A percentile compares a stretch with the other conserved stretches of the same genome.
These are phyloP conservation scores for Poecile atricapillus DNA, from an alignment of 2,113 vertebrate species.

Conservation along the genomic window DNA sequence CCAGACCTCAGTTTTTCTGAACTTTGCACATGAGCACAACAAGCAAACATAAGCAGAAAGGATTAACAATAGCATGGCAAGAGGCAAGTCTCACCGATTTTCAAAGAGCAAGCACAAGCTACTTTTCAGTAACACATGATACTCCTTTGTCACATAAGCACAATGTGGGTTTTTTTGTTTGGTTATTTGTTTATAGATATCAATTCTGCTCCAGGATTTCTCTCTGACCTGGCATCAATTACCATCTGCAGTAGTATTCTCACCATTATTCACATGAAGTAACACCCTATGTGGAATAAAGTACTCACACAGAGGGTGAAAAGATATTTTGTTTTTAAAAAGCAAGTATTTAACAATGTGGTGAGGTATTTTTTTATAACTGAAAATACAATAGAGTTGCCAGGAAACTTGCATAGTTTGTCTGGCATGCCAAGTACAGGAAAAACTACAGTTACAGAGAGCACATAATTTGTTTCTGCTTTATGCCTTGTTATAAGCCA, in stretches of 20 bases:
- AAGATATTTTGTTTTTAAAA: neutral
- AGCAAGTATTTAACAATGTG: neutral
- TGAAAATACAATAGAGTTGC: neutral
- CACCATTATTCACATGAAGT: neutral
- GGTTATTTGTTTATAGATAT: neutral
- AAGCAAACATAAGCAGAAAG: neutral
- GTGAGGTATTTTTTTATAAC: neutral
- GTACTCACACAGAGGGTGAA: neutral
- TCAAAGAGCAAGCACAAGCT: neutral
- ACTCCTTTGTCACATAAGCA: neutral
- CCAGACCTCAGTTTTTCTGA: neutral
- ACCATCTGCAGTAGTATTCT: neutral
- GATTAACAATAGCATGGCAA: neutral
- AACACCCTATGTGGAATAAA: neutral
- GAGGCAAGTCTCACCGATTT: neutral
- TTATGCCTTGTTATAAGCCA: neutral
- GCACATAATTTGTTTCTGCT: neutral
- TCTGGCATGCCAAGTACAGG: neutral
- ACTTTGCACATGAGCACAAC: neutral
- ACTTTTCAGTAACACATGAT: neutral
- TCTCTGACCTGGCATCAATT: neutral
- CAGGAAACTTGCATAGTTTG: neutral
- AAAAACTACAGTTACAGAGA: neutral
- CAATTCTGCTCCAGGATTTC: neutral
- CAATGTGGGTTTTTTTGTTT: accelerated